Evolutionary conservation across 2,113 vertebrate genomes (phyloP).

Genomic region (Malurus elegans): DNA sequence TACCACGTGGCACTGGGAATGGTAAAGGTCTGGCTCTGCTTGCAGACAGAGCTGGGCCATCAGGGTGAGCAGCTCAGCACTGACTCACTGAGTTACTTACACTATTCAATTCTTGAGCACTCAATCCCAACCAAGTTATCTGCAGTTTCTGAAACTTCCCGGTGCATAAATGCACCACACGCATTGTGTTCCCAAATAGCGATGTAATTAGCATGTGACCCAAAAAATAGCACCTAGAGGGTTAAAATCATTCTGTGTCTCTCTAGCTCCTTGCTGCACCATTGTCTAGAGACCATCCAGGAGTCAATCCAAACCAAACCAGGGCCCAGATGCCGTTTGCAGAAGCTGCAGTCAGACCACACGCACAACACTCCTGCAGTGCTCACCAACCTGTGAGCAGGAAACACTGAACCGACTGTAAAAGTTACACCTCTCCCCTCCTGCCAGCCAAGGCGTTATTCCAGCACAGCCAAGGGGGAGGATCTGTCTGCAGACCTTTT

Average conservation of each 20-base stretch:
- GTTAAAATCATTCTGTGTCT: background rate
- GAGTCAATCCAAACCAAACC: background rate
- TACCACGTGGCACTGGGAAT: background rate
- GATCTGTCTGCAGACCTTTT: conserved; percentile 21
- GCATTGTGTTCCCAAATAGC: background rate
- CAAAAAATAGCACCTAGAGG: background rate
- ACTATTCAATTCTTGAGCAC: background rate
- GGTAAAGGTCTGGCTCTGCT: background rate
- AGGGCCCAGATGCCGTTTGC: background rate
- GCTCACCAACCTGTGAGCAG: background rate
- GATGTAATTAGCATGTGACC: accelerated
- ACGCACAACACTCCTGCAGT: background rate
- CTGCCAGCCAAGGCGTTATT: conserved; percentile 4
- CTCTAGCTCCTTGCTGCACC: background rate
- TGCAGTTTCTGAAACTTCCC: background rate
- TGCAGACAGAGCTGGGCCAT: background rate
- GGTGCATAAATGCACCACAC: background rate
- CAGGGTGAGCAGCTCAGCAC: background rate
- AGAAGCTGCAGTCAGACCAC: conserved; percentile 40
- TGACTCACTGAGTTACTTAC: background rate
- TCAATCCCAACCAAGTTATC: background rate
- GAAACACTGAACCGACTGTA: background rate
- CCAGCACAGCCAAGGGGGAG: background rate
- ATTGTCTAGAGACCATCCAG: background rate
- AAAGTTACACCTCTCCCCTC: conserved; percentile 1